These are phyloP conservation scores for Heliocidaris erythrogramma DNA, from an alignment of 35 echinoderm and acorn worm genomes.

Conservation along the genomic window DNA sequence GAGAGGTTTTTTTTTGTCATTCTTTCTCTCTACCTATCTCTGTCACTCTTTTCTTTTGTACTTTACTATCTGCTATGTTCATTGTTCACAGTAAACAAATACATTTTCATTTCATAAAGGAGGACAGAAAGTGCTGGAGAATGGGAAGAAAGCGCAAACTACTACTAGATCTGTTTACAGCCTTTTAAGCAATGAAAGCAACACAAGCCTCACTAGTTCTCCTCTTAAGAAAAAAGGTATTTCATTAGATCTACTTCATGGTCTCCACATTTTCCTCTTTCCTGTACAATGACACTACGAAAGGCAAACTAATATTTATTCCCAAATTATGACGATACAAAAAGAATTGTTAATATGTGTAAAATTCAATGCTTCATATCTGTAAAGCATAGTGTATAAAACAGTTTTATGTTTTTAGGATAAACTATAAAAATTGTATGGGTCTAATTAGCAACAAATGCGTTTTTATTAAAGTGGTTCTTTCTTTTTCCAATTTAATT, in stretches of 20 bases:
- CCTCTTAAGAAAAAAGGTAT: neutral
- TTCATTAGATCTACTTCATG: neutral
- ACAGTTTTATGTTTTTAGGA: no score
- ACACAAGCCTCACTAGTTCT: neutral
- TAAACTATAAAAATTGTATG: no score
- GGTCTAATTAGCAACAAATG: no score
- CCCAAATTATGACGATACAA: no score
- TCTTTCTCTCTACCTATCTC: neutral
- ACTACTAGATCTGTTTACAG: slow-evolving; percentile 10
- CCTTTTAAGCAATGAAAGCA: slow-evolving; percentile 7
- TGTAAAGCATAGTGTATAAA: no score
- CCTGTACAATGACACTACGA: no score
- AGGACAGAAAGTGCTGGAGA: neutral
- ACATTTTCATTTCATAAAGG: neutral
- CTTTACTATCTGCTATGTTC: neutral
- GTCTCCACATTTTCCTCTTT: neutral
- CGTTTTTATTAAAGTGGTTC: no score
- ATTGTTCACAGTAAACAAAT: neutral
- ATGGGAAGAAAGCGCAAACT: neutral
- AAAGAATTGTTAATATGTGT: no score
- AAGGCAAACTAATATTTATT: no score
- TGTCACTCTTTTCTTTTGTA: neutral
- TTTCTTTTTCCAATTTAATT: no score
- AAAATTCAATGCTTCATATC: no score
- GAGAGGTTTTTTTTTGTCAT: neutral